Evolutionary conservation across 2,888 invertebrate genomes (phyloP).

Genomic region (Synanthedon formicaeformis): DNA sequence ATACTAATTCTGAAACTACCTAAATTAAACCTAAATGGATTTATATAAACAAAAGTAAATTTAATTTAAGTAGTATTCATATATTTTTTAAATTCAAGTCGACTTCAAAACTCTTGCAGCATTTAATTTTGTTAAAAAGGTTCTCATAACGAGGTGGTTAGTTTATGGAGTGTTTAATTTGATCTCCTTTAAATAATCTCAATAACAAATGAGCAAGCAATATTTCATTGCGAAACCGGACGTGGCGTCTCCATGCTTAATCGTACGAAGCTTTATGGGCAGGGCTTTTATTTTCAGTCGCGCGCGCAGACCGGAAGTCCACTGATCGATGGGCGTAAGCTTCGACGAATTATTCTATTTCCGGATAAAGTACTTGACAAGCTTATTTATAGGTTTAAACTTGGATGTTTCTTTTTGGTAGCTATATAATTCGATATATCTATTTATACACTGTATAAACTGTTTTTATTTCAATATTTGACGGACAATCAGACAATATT

Average conservation of each 20-base stretch:
- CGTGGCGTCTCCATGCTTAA: neutral
- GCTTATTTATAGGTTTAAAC: neutral
- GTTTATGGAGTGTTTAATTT: neutral
- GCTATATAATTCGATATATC: too few relatives aligned
- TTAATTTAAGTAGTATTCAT: too few relatives aligned
- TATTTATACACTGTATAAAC: too few relatives aligned
- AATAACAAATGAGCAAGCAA: neutral
- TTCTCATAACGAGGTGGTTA: neutral
- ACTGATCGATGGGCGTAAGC: slow-evolving; percentile 51
- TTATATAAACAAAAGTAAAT: too few relatives aligned
- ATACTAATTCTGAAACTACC: too few relatives aligned
- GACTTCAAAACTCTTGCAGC: too few relatives aligned
- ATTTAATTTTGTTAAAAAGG: slow-evolving; percentile 2
- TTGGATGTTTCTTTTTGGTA: too few relatives aligned
- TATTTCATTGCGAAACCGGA: neutral
- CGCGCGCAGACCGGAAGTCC: slow-evolving; percentile 32
- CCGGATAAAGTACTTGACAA: slow-evolving; percentile 30
- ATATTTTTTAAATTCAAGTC: too few relatives aligned
- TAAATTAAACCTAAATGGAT: too few relatives aligned
- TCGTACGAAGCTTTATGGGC: neutral
- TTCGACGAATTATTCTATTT: slow-evolving; percentile 46
- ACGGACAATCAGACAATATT: too few relatives aligned
- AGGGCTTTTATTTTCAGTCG: slow-evolving; percentile 1
- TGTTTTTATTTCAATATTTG: too few relatives aligned
- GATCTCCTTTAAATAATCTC: neutral